Base-by-base conservation (phyloP, 2,797 vertebrate genomes). In the Schizothorax lantsangensis region DNA sequence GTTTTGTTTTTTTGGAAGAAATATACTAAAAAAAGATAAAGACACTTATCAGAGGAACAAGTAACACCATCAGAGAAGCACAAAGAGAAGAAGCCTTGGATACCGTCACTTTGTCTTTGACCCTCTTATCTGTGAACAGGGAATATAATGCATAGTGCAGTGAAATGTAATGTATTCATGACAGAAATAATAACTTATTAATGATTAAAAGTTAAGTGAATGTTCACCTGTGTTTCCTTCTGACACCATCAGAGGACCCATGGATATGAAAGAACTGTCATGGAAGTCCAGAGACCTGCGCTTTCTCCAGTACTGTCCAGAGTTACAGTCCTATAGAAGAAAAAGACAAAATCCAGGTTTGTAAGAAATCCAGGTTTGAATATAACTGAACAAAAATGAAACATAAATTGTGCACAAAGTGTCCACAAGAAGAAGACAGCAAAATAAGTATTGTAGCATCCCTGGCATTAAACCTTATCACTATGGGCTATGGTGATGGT, bases 311-410 rank as follows among this genome's bases (percentile, higher is more conserved):
- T 89, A 81, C 49, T 91, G 23, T 69, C 86, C 91, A 0, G 89
- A 84, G 59, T 72, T 87, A 72, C 92, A 93, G 5, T 81, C 87
- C 93, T 94, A 83, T 19, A 90, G 30, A 69, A 88, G 40, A 36
- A n/a, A 12, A 12, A 43, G 23, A 54, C 1, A 36, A 23, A n/a
- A 2, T 49, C 5, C 30, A 45, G 30, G 14, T n/a, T 3, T 30
- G 14, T 62, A 64, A 8, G 21, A 36, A 30, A 30, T 30, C 30
- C 30, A 30, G 30, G 30, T 30, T 9, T 52, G 3, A 71, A 49
- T 38, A 49, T 45, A 12, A 73, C 40, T 15, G 21, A 26, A 36
- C 30, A 49, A 47, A 30, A 21, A n/a, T 10, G 4, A 43, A 30
- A 7, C 17, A n/a, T 17, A 23, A 21, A 33, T 36, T 36, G 36